Evolutionary conservation across 2,888 invertebrate species (phyloP).

Genomic region (Notodonta dromedarius): DNA sequence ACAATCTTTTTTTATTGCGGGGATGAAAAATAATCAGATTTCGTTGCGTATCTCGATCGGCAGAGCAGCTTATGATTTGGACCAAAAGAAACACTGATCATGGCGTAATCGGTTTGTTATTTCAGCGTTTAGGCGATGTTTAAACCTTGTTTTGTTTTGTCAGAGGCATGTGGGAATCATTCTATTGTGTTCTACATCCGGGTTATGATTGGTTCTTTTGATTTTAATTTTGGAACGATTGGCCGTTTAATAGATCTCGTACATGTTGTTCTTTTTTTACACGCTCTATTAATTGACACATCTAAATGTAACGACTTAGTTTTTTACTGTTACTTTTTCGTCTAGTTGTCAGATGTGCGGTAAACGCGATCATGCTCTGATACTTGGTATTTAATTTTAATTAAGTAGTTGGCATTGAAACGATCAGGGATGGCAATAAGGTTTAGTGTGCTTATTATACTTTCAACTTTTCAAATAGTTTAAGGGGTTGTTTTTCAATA

Average conservation of each 20-base stretch:
- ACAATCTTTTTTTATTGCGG: background rate
- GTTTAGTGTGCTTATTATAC: too few relatives aligned
- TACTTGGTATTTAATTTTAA: background rate
- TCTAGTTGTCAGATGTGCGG: background rate
- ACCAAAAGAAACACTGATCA: conserved; percentile 62
- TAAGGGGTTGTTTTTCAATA: background rate
- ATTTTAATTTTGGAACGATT: conserved; percentile 62
- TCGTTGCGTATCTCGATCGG: background rate
- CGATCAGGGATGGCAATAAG: conserved; percentile 6
- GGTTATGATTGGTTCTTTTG: conserved; percentile 71
- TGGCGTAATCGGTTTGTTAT: conserved; percentile 81
- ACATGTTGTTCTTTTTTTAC: conserved; percentile 14
- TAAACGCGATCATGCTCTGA: background rate
- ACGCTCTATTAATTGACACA: conserved; percentile 9
- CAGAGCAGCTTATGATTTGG: conserved; percentile 35
- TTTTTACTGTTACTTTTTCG: conserved; percentile 3
- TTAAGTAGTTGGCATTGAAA: background rate
- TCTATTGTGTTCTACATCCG: conserved; percentile 80
- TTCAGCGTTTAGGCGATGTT: conserved; percentile 80
- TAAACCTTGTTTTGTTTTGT: conserved; percentile 79
- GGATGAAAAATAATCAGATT: background rate
- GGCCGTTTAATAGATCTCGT: conserved; percentile 21
- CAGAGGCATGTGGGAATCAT: conserved; percentile 83
- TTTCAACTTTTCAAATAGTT: too few relatives aligned
- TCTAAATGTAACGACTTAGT: conserved; percentile 5